These are phyloP conservation scores for Mormyrus proboscirostris DNA, from an alignment of 2,797 vertebrate species.

Conservation along the genomic window DNA sequence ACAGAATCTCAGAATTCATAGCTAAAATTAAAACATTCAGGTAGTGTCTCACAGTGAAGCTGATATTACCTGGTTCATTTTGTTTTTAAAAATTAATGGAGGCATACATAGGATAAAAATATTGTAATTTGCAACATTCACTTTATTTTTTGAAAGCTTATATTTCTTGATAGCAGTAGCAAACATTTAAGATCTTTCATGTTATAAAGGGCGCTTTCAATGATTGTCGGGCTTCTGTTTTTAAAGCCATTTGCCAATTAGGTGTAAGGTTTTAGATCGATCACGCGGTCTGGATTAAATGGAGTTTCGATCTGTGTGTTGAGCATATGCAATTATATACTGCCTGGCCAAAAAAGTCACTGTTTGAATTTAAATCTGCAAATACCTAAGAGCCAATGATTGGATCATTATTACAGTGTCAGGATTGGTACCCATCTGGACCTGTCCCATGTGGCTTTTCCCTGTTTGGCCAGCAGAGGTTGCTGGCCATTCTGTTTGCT, in stretches of 20 bases:
- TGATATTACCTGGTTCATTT: background rate
- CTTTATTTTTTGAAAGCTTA: background rate
- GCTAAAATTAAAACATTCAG: too few relatives aligned
- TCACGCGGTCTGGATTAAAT: background rate
- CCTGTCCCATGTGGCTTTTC: background rate
- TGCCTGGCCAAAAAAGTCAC: background rate
- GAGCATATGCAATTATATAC: background rate
- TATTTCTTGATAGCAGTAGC: background rate
- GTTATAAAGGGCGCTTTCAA: background rate
- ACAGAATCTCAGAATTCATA: too few relatives aligned
- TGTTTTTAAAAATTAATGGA: background rate
- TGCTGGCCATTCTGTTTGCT: background rate
- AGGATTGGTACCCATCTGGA: background rate
- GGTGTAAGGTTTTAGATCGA: background rate
- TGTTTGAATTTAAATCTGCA: background rate
- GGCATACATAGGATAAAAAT: background rate
- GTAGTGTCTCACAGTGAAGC: too few relatives aligned
- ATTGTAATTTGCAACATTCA: background rate
- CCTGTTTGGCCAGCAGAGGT: background rate
- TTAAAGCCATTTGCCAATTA: background rate
- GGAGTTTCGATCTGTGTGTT: background rate
- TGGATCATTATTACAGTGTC: background rate
- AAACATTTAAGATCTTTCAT: background rate
- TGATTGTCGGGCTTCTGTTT: background rate
- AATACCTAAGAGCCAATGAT: background rate